Conservation (phyloP, 2,888 invertebrate species). For the Pardosa pseudoannulata region DNA sequence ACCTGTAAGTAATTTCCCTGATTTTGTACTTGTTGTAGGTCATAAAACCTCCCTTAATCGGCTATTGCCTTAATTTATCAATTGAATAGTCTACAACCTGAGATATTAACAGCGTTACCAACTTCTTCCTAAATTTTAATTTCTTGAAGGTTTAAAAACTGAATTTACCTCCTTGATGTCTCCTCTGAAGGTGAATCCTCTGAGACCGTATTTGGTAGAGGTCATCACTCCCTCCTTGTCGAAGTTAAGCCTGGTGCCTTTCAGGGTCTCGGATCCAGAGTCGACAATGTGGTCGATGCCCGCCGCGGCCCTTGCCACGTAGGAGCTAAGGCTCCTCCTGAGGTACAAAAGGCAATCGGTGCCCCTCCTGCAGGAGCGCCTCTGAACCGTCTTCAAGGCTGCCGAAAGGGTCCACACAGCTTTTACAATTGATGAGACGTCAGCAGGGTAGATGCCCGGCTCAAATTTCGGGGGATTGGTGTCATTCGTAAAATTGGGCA, state of each 20-base stretch:
- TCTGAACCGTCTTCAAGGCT: slow-evolving; percentile 56
- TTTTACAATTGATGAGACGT: slow-evolving; percentile 66
- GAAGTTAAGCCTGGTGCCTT: slow-evolving; percentile 58
- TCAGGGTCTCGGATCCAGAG: slow-evolving; percentile 28
- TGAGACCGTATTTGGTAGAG: slow-evolving; percentile 58
- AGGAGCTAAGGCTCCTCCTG: slow-evolving; percentile 35
- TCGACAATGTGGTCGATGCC: slow-evolving; percentile 33
- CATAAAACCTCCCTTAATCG: too few relatives aligned
- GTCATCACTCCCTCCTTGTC: slow-evolving; percentile 49
- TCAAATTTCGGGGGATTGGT: slow-evolving; percentile 8
- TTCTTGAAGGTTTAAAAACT: too few relatives aligned
- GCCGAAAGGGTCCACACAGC: slow-evolving; percentile 72
- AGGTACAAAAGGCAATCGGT: slow-evolving; percentile 61
- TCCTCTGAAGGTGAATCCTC: slow-evolving; percentile 59
- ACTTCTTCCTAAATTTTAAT: too few relatives aligned
- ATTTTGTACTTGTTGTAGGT: too few relatives aligned
- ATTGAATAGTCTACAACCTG: too few relatives aligned
- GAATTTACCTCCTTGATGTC: slow-evolving; percentile 64
- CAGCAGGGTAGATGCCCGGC: neutral
- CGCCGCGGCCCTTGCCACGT: slow-evolving; percentile 40
- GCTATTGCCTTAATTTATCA: too few relatives aligned
- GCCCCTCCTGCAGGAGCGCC: slow-evolving; percentile 46
- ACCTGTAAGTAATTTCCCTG: too few relatives aligned
- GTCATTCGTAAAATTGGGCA: neutral
- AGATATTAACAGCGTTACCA: too few relatives aligned